Conservation (phyloP, 2,113 vertebrate genomes). For the Alaudala cheleensis region DNA sequence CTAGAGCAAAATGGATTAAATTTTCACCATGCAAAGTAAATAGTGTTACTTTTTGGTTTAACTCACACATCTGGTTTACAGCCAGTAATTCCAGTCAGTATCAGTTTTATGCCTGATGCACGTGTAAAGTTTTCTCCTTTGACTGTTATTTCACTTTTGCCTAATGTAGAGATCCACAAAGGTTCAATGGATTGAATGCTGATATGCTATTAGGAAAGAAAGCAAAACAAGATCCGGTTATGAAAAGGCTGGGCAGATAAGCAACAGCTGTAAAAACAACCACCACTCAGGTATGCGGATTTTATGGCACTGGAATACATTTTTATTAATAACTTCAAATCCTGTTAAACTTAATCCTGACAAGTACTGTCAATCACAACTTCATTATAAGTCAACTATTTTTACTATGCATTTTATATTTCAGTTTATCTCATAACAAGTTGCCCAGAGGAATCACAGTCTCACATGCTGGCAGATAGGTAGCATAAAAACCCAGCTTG, state of each 20-base stretch:
- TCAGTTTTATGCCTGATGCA: slow-evolving; percentile 76
- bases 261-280: neutral
- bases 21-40: neutral
- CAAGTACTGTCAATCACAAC: neutral
- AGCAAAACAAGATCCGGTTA: slow-evolving; percentile 31
- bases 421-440: neutral
- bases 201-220: slow-evolving; percentile 72
- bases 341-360: neutral
- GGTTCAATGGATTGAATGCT: slow-evolving; percentile 79
- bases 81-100: slow-evolving; percentile 75
- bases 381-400: neutral
- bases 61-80: slow-evolving; percentile 82
- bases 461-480: neutral
- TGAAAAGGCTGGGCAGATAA: neutral
- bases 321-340: neutral
- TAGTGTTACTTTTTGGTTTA: neutral
- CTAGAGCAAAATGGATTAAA: neutral
- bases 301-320: neutral
- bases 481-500: neutral
- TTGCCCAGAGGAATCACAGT: neutral
- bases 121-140: slow-evolving; percentile 80
- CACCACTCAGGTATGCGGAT: neutral
- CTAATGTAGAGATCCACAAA: slow-evolving; percentile 80
- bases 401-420: neutral
- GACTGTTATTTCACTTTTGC: slow-evolving; percentile 81